These are phyloP conservation scores for Lepisosteus oculatus DNA, from an alignment of 2,113 vertebrate genomes.

Conservation along the genomic window DNA sequence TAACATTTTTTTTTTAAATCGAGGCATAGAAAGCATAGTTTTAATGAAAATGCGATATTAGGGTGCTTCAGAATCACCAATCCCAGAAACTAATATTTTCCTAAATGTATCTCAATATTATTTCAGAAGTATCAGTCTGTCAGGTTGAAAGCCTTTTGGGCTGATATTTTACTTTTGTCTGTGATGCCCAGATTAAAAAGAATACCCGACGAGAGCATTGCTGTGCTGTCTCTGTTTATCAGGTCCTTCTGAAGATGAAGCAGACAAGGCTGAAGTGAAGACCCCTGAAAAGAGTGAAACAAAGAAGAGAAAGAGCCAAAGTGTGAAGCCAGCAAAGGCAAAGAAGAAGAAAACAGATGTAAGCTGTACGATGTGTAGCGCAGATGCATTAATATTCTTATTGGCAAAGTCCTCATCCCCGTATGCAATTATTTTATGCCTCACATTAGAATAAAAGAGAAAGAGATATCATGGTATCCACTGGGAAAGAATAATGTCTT, in stretches of 20 bases:
- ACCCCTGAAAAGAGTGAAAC: constrained; percentile 24
- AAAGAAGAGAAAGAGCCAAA: constrained; percentile 52
- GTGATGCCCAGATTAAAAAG: neutral
- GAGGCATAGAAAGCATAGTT: too few relatives aligned
- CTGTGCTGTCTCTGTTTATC: constrained; percentile 1
- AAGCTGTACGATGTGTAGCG: constrained; percentile 26
- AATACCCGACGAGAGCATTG: neutral
- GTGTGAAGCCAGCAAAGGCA: constrained; percentile 31
- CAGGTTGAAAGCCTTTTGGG: neutral
- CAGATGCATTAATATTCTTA: neutral
- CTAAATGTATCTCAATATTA: neutral
- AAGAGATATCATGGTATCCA: too few relatives aligned
- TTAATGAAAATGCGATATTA: too few relatives aligned
- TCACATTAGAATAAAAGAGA: too few relatives aligned
- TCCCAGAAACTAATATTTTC: too few relatives aligned
- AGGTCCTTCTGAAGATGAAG: constrained; percentile 43
- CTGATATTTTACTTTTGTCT: neutral
- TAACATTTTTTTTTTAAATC: too few relatives aligned
- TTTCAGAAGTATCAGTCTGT: neutral
- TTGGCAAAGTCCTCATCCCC: neutral
- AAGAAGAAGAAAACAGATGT: constrained; percentile 41
- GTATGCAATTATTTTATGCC: neutral
- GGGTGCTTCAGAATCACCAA: too few relatives aligned
- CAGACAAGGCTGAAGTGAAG: constrained; percentile 29
- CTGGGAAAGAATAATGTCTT: neutral